phyloP scores from a whole-genome alignment of 2,113 vertebrate genomes.

The Python bivittatus region DNA sequence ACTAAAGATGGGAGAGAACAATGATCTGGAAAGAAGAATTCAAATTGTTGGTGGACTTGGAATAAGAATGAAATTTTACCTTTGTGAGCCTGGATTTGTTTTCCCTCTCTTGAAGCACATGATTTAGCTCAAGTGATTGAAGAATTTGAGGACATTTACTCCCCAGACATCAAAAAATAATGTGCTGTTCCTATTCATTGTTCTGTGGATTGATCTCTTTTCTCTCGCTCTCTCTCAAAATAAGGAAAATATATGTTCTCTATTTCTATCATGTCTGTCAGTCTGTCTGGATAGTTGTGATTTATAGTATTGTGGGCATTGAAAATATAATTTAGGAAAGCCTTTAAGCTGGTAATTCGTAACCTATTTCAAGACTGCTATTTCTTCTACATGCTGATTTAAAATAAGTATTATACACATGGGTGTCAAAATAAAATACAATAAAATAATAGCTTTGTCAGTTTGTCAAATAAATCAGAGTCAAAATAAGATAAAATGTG shows the following conservation, averaged over 20 bases:
- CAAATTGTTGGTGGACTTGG: neutral
- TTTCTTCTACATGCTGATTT: neutral
- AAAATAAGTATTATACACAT: neutral
- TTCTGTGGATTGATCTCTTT: neutral
- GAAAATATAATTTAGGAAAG: neutral
- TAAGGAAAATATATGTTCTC: neutral
- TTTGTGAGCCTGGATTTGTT: neutral
- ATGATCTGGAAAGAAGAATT: neutral
- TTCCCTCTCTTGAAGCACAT: neutral
- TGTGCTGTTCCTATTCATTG: neutral
- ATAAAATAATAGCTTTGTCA: neutral
- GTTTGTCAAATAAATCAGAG: neutral
- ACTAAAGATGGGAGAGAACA: neutral
- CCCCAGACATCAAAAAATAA: neutral
- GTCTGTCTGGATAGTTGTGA: neutral
- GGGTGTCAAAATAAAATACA: neutral
- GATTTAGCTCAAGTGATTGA: neutral
- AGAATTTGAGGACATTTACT: neutral
- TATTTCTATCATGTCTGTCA: neutral
- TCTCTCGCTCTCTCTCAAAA: neutral
- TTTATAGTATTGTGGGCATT: neutral
- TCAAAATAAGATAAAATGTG: neutral
- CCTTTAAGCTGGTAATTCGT: neutral
- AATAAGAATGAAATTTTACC: neutral
- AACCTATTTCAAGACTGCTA: neutral